These are phyloP conservation scores for Enteromius trimaculatus DNA, from an alignment of 2,797 vertebrate species.

Conservation along the genomic window DNA sequence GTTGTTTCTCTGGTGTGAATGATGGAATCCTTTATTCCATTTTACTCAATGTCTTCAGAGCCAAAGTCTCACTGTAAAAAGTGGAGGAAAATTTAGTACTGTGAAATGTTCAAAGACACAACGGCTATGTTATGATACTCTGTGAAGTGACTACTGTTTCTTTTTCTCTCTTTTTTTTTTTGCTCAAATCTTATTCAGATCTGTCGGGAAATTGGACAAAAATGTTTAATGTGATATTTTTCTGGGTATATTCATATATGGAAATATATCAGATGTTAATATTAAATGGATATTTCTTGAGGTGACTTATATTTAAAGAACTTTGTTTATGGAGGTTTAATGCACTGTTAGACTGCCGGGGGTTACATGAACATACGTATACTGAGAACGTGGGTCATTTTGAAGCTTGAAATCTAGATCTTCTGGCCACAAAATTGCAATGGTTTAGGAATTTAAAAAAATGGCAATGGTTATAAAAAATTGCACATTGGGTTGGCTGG, in stretches of 20 bases:
- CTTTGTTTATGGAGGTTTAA: slow-evolving; percentile 1
- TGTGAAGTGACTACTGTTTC: background rate
- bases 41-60: slow-evolving; percentile 53
- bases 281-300: slow-evolving; percentile 3
- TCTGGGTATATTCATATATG: slow-evolving; percentile 20
- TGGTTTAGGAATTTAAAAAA: background rate
- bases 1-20: slow-evolving; percentile 45
- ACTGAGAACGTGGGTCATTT: slow-evolving; percentile 4
- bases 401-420: background rate
- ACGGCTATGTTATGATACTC: slow-evolving; percentile 17
- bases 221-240: slow-evolving; percentile 22
- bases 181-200: slow-evolving; percentile 1
- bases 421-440: slow-evolving; percentile 3
- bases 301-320: background rate
- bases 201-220: background rate
- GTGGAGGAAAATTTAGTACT: slow-evolving; percentile 48
- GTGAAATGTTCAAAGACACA: slow-evolving; percentile 48
- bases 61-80: slow-evolving; percentile 57
- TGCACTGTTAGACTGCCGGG: background rate
- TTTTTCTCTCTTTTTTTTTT: background rate
- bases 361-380: background rate
- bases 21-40: slow-evolving; percentile 30
- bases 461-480: background rate
- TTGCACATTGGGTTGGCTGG: background rate
- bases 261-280: slow-evolving; percentile 1